phyloP scores from a whole-genome alignment of 2,113 vertebrate species.

The Oncorhynchus nerka region DNA sequence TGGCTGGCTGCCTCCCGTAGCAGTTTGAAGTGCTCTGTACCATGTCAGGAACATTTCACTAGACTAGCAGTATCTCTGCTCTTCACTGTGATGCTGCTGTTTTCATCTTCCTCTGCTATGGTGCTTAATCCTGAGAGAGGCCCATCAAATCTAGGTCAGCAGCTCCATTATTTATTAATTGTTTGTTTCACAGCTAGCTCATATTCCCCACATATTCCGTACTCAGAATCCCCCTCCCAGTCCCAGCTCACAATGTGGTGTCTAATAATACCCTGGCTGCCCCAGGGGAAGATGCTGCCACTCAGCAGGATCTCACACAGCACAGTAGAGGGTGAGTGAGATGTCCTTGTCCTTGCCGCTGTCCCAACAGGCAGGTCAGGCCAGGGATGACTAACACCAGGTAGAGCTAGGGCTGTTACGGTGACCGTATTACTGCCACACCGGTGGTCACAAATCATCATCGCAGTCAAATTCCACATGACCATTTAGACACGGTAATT shows the following conservation, averaged over 20 bases:
- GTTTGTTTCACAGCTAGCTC: conserved; percentile 54
- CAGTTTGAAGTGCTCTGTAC: conserved; percentile 44
- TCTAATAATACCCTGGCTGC: conserved; percentile 45
- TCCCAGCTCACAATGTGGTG: conserved; percentile 17
- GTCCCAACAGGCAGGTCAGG: background rate
- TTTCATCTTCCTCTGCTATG: conserved; percentile 51
- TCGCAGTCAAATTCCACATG: too few species aligned
- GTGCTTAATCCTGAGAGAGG: conserved; percentile 37
- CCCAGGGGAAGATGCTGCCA: conserved; percentile 12
- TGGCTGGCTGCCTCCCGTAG: background rate
- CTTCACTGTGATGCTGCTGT: conserved; percentile 25
- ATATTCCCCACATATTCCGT: conserved; percentile 41
- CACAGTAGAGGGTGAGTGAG: background rate
- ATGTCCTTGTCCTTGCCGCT: background rate
- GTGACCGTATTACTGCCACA: too few species aligned
- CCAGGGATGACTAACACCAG: background rate
- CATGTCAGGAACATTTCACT: conserved; percentile 42
- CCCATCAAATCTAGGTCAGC: conserved; percentile 68
- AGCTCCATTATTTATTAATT: conserved; percentile 71
- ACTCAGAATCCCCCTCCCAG: conserved; percentile 14
- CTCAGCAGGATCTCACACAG: background rate
- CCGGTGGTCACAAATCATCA: too few species aligned
- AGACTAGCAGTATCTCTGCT: background rate
- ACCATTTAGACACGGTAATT: too few species aligned
- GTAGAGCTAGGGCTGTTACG: too few species aligned